phyloP scores from a whole-genome alignment of 35 echinoderm and acorn worm genomes.

The Apostichopus parvimensis region DNA sequence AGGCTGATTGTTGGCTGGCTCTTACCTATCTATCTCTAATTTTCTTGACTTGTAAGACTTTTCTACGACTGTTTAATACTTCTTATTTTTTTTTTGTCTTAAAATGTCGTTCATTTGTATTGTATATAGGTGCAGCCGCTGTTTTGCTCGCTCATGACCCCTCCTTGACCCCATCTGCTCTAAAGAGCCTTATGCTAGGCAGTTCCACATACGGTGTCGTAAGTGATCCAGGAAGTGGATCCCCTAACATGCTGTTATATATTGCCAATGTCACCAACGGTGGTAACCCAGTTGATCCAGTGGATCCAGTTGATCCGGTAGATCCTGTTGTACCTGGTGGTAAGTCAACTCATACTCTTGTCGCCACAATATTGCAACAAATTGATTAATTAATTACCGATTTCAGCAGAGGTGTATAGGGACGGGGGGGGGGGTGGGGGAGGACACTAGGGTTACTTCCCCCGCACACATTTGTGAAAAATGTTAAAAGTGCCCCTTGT shows the following conservation, averaged over 20 bases:
- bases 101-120: not conserved
- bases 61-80: no score
- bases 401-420: not conserved
- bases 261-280: conserved; percentile 42
- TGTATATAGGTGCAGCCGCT: conserved; percentile 61
- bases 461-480: no score
- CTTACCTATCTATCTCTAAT: no score
- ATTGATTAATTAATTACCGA: not conserved
- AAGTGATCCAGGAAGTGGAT: conserved; percentile 40
- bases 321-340: conserved; percentile 15
- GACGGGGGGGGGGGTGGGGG: not conserved
- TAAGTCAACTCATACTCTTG: not conserved
- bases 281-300: conserved; percentile 23
- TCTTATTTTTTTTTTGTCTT: no score
- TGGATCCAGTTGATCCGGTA: not conserved
- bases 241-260: conserved; percentile 69
- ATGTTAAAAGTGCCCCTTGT: no score
- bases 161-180: conserved; percentile 22
- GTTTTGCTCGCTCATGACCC: conserved; percentile 43
- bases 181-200: conserved; percentile 17
- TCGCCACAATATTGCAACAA: not conserved
- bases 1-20: no score
- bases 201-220: conserved; percentile 36
- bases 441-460: not conserved
- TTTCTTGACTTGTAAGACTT: no score